A percentile compares a stretch with the other conserved stretches of the same genome.
Conservation (phyloP, 2,113 vertebrate genomes). For the Noctilio leporinus region DNA sequence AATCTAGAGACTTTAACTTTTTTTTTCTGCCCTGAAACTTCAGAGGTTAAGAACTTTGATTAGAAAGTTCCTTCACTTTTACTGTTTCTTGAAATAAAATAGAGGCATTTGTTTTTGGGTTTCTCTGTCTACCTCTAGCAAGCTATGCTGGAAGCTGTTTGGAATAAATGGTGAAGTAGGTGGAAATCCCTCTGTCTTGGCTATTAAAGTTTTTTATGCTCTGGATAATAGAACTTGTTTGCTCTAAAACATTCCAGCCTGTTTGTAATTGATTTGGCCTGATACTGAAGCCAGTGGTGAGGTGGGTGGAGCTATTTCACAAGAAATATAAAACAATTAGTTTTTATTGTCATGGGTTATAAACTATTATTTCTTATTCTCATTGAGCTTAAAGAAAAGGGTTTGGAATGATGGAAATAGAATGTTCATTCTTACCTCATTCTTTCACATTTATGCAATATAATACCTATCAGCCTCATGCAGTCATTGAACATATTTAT, state of each 20-base stretch:
- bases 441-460: neutral
- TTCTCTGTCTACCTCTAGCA: neutral
- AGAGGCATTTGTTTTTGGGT: neutral
- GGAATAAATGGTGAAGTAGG: slow-evolving; percentile 28
- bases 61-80: neutral
- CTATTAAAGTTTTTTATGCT: neutral
- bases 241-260: neutral
- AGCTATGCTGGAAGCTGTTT: neutral
- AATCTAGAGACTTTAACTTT: neutral
- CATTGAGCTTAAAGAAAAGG: neutral
- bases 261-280: neutral
- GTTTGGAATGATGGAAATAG: neutral
- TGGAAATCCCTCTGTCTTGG: neutral
- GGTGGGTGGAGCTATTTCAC: neutral
- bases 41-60: neutral
- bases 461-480: neutral
- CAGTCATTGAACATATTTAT: neutral
- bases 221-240: neutral
- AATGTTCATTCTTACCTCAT: neutral
- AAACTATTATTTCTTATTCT: neutral
- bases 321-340: neutral
- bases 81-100: neutral
- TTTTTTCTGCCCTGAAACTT: neutral
- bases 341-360: neutral
- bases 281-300: neutral